A percentile compares a stretch with the other conserved stretches of the same genome.
Evolutionary conservation across 2,113 vertebrate genomes (phyloP).

Genomic region (Poeciliopsis retropinna): DNA sequence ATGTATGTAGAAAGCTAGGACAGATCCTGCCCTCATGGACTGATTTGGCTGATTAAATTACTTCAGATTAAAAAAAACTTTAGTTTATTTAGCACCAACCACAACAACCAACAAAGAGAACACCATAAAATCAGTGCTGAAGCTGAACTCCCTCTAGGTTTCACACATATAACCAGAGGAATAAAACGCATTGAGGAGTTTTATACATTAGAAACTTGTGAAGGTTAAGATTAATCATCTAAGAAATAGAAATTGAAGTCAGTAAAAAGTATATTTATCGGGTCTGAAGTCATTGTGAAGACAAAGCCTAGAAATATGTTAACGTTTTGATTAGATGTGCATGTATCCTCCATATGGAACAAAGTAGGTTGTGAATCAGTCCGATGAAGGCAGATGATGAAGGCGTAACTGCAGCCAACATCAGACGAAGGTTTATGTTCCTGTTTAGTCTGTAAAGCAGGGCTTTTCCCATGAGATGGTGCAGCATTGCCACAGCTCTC

Average conservation of each 20-base stretch:
- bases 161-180: no score
- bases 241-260: background rate
- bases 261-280: background rate
- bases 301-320: background rate
- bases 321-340: background rate
- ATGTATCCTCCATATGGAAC: background rate
- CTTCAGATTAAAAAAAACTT: no score
- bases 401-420: no score
- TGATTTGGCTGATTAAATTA: background rate
- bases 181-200: background rate
- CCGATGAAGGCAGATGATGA: no score
- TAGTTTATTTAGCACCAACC: no score
- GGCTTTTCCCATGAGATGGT: background rate
- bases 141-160: background rate
- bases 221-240: background rate
- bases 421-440: no score
- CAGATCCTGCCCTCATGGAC: background rate
- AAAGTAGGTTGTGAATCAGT: background rate
- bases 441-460: background rate
- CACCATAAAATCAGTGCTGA: no score
- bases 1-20: background rate
- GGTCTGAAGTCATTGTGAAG: background rate
- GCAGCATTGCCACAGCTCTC: background rate
- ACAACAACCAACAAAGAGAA: no score
- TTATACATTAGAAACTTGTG: background rate